Evolutionary conservation across 2,797 vertebrate genomes (phyloP), one percentile per base, ranked within the genome.

Genomic region (Avahi laniger): DNA sequence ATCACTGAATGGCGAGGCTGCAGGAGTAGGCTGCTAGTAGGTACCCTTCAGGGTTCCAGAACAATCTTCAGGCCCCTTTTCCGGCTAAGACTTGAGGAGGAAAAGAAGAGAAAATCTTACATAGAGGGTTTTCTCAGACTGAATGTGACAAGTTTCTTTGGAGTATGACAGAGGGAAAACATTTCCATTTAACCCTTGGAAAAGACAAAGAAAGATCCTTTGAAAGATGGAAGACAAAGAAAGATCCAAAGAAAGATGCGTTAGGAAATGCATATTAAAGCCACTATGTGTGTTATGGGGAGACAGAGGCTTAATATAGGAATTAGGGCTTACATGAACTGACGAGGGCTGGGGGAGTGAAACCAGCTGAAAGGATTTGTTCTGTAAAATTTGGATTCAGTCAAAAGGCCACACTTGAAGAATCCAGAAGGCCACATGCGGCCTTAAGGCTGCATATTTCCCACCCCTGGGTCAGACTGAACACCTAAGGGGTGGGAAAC

Each of bases 31-130:
- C 84, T 91, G 92, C 90, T 95, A 63, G 93, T 87, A 75, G 93
- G 57, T 18, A 15, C 4, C 48, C 33, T 91, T 54, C 84, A 87
- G 86, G 95, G 94, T 81, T 85, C 63, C 18, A 67, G 85, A 46
- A 92, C 0, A 61, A 95, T 97, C 96, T 96, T 75, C 41, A 87
- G 35, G 48, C 50, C 33, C 86, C 70, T 72, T 93, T 88, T 82
- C 59, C 86, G 94, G 70, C 85, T 95, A 96, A 96, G 96, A 67
- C 78, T 92, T 57, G 89, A 97, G 89, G 91, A 93, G 85, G 22
- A 0, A 65, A 91, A 63, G 80, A 91, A 92, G 5, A 97, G 43
- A 63, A 90, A 84, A 90, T 69, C 75, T 86, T 35, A 38, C 4
- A 5, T 2, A 30, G 22, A 48, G 22, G 5, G 10, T 38, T 95